Evolutionary conservation across 2,113 vertebrate species (phyloP).

Genomic region (Indicator indicator): DNA sequence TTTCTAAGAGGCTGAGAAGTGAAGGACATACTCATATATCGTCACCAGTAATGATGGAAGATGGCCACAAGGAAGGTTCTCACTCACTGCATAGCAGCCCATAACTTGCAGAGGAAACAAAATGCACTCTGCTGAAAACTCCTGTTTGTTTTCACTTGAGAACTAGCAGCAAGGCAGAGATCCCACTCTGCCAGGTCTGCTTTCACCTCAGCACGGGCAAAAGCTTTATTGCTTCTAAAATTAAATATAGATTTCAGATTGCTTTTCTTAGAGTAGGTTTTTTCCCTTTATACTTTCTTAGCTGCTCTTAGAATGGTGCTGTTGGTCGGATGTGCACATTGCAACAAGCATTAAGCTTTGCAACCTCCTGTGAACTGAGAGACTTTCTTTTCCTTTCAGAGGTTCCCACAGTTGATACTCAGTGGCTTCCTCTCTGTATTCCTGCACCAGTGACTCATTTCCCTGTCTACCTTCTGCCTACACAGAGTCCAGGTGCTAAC

Average conservation of each 20-base stretch:
- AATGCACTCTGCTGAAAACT: background rate
- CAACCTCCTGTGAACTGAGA: background rate
- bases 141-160: background rate
- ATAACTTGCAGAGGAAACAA: background rate
- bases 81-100: accelerated
- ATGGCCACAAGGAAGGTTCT: background rate
- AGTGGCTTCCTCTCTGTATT: background rate
- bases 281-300: background rate
- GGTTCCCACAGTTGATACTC: background rate
- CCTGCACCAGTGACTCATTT: slow-evolving; percentile 25
- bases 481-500: background rate
- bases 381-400: background rate
- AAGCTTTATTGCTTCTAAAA: background rate
- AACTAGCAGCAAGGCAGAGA: background rate
- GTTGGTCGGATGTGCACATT: accelerated
- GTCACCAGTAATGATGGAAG: background rate
- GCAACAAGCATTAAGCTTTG: background rate
- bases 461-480: slow-evolving; percentile 25
- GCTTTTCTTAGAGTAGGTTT: background rate
- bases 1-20: background rate
- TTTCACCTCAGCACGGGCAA: background rate
- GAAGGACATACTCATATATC: background rate
- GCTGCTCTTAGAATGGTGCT: background rate
- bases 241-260: background rate
- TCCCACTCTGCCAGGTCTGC: background rate